These are phyloP conservation scores for Eulemur macaco DNA, from an alignment of 2,113 vertebrate genomes.

Conservation along the genomic window DNA sequence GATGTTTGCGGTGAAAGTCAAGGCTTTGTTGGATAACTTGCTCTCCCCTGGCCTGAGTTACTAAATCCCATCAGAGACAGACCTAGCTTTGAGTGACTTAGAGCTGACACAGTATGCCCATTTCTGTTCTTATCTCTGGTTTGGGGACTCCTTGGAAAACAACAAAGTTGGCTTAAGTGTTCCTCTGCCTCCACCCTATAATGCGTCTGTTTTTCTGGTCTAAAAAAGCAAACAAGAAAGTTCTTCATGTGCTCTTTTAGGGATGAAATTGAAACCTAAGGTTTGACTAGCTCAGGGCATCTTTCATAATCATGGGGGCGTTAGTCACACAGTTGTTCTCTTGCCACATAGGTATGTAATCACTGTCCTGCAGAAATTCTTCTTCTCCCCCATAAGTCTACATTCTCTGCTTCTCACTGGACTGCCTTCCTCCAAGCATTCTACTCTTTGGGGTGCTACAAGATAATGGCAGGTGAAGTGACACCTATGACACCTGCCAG, in stretches of 20 bases:
- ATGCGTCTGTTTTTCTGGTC: neutral
- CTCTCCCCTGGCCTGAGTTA: neutral
- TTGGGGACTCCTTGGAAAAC: neutral
- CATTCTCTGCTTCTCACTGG: neutral
- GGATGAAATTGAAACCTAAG: neutral
- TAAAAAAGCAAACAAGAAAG: conserved; percentile 9
- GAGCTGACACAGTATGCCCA: neutral
- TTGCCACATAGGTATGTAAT: neutral
- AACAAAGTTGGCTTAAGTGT: neutral
- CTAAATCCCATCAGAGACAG: neutral
- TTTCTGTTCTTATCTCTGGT: neutral
- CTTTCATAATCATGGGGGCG: neutral
- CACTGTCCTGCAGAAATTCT: neutral
- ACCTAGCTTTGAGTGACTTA: neutral
- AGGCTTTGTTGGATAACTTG: neutral
- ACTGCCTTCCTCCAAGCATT: neutral
- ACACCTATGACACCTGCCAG: neutral
- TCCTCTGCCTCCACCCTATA: neutral
- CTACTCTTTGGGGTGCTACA: neutral
- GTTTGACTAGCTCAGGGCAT: neutral
- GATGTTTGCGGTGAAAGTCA: neutral
- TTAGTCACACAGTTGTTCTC: neutral
- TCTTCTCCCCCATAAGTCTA: neutral
- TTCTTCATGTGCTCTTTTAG: neutral
- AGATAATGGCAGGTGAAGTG: neutral